phyloP scores from a whole-genome alignment of 1,140 invertebrate genomes.

The Camponotus vicinus region DNA sequence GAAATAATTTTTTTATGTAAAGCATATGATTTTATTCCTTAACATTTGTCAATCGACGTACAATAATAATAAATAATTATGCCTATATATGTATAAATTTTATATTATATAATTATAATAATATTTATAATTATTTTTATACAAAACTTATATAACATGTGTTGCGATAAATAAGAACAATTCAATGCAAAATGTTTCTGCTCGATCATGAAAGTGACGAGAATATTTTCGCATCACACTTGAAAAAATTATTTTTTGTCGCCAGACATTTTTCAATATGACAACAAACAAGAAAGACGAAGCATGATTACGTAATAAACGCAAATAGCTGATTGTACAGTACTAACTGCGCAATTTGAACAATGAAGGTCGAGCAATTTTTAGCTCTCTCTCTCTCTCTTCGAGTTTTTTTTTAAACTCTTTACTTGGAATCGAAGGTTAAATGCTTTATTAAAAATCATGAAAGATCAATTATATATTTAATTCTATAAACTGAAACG shows the following conservation, averaged over 20 bases:
- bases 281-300: conserved; percentile 16
- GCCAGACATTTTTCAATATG: not conserved
- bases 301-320: conserved; percentile 22
- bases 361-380: not conserved
- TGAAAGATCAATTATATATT: not conserved
- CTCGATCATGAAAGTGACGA: too few species aligned
- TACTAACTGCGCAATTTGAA: not conserved
- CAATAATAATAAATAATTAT: too few species aligned
- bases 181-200: not conserved
- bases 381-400: not conserved
- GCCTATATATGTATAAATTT: not conserved
- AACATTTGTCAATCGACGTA: too few species aligned
- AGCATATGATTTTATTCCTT: too few species aligned
- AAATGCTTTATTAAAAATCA: conserved; percentile 1
- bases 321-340: conserved; percentile 20
- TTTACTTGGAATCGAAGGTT: conserved; percentile 5
- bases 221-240: too few species aligned
- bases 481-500: not conserved
- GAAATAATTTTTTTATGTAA: too few species aligned
- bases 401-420: not conserved
- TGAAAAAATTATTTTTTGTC: conserved; percentile 48
- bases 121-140: conserved; percentile 7
- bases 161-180: not conserved
- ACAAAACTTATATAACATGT: not conserved
- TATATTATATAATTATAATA: not conserved